A percentile compares a stretch with the other conserved stretches of the same genome.
Conservation (phyloP, 2,797 vertebrate genomes). For the Hypotaenidia philippensis region DNA sequence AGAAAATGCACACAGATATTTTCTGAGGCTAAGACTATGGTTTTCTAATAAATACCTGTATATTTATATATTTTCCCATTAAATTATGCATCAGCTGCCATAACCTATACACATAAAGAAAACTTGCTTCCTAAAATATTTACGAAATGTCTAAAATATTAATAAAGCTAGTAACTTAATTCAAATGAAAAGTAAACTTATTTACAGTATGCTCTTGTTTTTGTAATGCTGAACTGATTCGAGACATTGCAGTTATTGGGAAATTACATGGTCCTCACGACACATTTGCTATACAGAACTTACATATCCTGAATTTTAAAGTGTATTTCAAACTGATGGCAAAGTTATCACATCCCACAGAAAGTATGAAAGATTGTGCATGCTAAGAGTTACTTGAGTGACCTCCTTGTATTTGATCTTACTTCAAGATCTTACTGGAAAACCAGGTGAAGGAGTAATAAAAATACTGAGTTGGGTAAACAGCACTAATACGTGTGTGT, state of each 20-base stretch:
- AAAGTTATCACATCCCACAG: accelerated
- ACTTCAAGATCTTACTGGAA: background rate
- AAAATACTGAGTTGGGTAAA: background rate
- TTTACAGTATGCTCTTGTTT: background rate
- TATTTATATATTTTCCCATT: background rate
- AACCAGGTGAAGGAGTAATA: background rate
- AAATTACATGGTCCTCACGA: background rate
- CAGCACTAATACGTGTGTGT: background rate
- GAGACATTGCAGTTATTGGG: background rate
- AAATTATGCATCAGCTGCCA: conserved; percentile 33
- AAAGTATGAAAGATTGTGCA: background rate
- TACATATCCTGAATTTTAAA: background rate
- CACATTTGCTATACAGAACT: background rate
- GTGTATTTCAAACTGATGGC: background rate
- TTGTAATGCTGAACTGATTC: background rate
- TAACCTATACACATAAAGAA: conserved; percentile 8
- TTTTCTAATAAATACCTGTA: background rate
- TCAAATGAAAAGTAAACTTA: conserved; percentile 35
- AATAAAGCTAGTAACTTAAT: conserved; percentile 26
- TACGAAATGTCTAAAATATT: conserved; percentile 54
- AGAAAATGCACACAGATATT: background rate
- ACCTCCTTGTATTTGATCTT: background rate
- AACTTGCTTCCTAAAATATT: conserved; percentile 64
- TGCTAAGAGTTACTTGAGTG: background rate
- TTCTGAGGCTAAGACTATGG: background rate